phyloP scores from a whole-genome alignment of 2,113 vertebrate species.

The Zeus faber region DNA sequence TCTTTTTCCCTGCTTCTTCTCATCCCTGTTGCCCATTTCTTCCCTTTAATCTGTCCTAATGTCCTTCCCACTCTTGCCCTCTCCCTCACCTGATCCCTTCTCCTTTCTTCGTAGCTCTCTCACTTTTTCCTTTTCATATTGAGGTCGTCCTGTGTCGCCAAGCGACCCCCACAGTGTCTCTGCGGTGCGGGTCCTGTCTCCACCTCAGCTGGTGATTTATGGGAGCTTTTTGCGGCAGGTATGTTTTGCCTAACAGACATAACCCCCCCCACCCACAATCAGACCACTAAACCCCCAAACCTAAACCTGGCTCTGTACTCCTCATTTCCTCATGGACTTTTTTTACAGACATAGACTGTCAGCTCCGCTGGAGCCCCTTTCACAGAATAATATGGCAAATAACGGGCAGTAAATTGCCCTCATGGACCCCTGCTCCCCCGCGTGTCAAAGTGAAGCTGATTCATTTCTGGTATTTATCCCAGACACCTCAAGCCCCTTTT shows the following conservation, averaged over 20 bases:
- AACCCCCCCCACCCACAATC: too few species aligned
- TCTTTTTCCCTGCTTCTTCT: background rate
- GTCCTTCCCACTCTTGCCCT: background rate
- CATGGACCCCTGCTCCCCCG: too few species aligned
- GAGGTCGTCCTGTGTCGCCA: conserved; percentile 28
- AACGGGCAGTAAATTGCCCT: conserved; percentile 15
- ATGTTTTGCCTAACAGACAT: conserved; percentile 38
- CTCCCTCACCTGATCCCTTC: conserved; percentile 1
- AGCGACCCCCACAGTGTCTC: conserved; percentile 31
- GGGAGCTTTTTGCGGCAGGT: conserved; percentile 43
- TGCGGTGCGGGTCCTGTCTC: conserved; percentile 17
- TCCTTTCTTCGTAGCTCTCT: background rate
- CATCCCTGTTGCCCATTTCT: background rate
- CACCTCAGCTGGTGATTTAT: conserved; percentile 37
- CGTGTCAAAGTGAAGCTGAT: conserved; percentile 20
- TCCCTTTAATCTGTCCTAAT: background rate
- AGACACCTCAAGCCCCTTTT: conserved; percentile 6
- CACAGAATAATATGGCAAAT: conserved; percentile 22
- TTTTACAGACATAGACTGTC: conserved; percentile 35
- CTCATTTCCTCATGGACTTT: conserved; percentile 45
- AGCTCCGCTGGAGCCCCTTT: conserved; percentile 31
- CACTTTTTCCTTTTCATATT: conserved; percentile 4
- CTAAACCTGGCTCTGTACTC: conserved; percentile 27
- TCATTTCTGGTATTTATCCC: conserved; percentile 25
- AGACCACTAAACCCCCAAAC: too few species aligned